Base-by-base conservation (phyloP, 2,797 vertebrate species). In the Cottoperca gobio region DNA sequence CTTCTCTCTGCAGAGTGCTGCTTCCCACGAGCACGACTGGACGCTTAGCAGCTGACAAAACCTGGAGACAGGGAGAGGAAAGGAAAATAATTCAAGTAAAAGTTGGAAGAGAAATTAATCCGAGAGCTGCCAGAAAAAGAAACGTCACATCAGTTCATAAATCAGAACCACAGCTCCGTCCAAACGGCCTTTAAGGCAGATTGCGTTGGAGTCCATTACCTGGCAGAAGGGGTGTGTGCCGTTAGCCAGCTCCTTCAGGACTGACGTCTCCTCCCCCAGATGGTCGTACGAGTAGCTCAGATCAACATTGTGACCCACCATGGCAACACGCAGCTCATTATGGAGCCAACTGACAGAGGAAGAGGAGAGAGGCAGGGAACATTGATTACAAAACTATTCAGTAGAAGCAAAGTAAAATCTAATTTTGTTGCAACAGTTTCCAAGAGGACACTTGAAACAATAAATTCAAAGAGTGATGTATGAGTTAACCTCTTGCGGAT, bases 21-120 rank as follows among this genome's bases (percentile, higher is more conserved):
- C 98, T 99, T 54, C 98, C 98, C 65, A 99, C 95, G 33, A 99
- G 93, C 66, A 99, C 96, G 62, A 99, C 90, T 0, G 98, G 98
- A 45, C 87, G 96, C 85, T 97, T 97, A 55, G 97, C 97, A 54
- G 95, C 82, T 6, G 92, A 87, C 0, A 99, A 90, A 2, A 95
- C 94, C 98, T 99, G 82, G 6, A 70, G 11, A 24, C 1, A 1
- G 10, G 1, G 9, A 0, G 14, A 0, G 9, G 24, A 11, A 8
- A 0, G 2, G 4, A n/a, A n/a, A 46, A 12, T 7, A 1, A 7
- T 0, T 59, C 0, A 5, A 11, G 8, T 11, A n/a, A 28, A 31
- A 21, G 8, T 2, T 5, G 5, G 1, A 5, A 42, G 42, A n/a
- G 46, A n/a, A 55, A 13, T 26, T 14, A 5, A 54, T 2, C 9